These are phyloP conservation scores for Drosophila gaucha DNA, from an alignment of 2,888 invertebrate genomes.

Conservation along the genomic window DNA sequence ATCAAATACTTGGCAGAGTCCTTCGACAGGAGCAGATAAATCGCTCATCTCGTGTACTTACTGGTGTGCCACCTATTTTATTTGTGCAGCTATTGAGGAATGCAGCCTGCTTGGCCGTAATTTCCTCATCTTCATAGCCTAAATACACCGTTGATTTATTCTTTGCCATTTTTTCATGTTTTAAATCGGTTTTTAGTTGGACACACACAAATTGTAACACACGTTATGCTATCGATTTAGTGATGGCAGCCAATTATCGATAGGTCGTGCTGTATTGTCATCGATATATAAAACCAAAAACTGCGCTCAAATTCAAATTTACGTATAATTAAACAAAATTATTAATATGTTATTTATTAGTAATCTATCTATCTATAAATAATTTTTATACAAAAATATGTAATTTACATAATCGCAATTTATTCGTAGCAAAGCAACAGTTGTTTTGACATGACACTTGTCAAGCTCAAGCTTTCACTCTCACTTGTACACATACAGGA, in stretches of 20 bases:
- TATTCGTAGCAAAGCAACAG: constrained; percentile 45
- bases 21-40: neutral
- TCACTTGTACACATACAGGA: constrained; percentile 49
- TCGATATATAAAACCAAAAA: constrained; percentile 29
- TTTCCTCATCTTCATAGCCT: constrained; percentile 92
- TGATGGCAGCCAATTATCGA: constrained; percentile 19
- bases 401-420: neutral
- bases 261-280: neutral
- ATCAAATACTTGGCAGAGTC: constrained; percentile 3
- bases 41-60: constrained; percentile 84
- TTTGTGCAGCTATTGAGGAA: constrained; percentile 90
- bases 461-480: constrained; percentile 45
- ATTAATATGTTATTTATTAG: too few relatives aligned
- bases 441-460: constrained; percentile 53
- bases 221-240: constrained; percentile 31
- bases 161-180: constrained; percentile 83
- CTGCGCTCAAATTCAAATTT: neutral
- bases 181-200: constrained; percentile 16
- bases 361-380: too few relatives aligned
- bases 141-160: constrained; percentile 89
- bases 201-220: constrained; percentile 33
- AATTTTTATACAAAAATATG: too few relatives aligned
- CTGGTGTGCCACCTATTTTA: constrained; percentile 92
- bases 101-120: constrained; percentile 89
- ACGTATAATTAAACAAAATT: neutral